A percentile compares a stretch with the other conserved stretches of the same genome.
Conservation (phyloP, 30 jellyfish, hydroid and myxozoan genomes). For the Aurelia coerulea region DNA sequence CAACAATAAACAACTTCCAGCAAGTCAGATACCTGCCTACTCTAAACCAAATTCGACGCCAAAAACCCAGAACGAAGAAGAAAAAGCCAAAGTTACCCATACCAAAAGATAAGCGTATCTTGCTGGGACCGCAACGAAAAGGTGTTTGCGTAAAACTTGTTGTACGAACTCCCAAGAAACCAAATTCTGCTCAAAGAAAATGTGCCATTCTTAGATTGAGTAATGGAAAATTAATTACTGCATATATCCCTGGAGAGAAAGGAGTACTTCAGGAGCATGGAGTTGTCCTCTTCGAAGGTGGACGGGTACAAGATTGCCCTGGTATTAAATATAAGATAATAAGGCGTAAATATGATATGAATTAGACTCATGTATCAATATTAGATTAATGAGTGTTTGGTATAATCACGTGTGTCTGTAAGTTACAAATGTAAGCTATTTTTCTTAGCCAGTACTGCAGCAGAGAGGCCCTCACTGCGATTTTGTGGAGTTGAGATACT, state of each 20-base stretch:
- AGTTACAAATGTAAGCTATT: no score
- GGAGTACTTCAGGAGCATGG: constrained; percentile 98
- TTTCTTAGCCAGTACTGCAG: no score
- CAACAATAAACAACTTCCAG: no score
- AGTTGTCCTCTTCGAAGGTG: constrained; percentile 94
- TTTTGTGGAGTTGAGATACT: no score
- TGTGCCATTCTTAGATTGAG: constrained; percentile 96
- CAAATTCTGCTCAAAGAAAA: constrained; percentile 98
- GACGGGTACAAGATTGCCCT: constrained; percentile 97
- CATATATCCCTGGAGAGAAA: constrained; percentile 99
- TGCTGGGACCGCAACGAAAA: constrained; percentile 94
- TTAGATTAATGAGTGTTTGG: no score
- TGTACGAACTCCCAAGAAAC: constrained; percentile 95
- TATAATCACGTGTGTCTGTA: no score
- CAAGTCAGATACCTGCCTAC: constrained; percentile 74
- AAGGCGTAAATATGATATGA: constrained; percentile 95
- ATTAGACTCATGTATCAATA: constrained; percentile 4
- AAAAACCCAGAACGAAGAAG: constrained; percentile 84
- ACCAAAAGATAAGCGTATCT: constrained; percentile 74
- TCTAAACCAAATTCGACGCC: constrained; percentile 83
- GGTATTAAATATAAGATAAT: constrained; percentile 93
- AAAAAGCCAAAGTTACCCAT: constrained; percentile 61
- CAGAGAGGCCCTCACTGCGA: no score
- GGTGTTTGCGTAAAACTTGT: constrained; percentile 94
- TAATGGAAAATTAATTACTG: constrained; percentile 92